A percentile compares a stretch with the other conserved stretches of the same genome.
Conservation (phyloP, 1,140 invertebrate genomes). For the Amphibalanus amphitrite region DNA sequence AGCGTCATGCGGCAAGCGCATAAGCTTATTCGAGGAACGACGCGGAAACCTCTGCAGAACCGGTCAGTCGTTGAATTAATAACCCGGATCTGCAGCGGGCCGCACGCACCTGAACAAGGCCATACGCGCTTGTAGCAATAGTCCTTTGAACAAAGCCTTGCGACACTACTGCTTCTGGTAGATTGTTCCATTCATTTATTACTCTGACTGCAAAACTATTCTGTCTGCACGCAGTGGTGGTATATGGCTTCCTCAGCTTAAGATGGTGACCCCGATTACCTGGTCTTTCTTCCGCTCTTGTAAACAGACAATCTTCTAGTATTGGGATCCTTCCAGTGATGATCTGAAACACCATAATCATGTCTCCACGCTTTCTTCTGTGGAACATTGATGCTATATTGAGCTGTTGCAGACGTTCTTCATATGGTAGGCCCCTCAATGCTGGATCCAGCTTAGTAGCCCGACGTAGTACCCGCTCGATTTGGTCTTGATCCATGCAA, state of each 20-base stretch:
- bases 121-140: no score
- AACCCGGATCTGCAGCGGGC: no score
- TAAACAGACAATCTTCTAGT: not conserved
- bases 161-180: not conserved
- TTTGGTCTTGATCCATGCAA: not conserved
- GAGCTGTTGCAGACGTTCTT: not conserved
- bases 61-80: no score
- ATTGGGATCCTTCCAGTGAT: not conserved
- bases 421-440: not conserved
- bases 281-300: not conserved
- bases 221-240: not conserved
- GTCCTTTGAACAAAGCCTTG: no score
- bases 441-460: not conserved
- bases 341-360: not conserved
- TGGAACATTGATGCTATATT: not conserved
- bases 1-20: no score
- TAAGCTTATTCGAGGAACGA: no score
- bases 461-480: not conserved
- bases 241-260: not conserved
- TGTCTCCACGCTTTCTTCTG: not conserved
- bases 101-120: no score
- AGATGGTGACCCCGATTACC: not conserved
- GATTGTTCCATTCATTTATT: not conserved
- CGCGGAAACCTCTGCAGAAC: no score
- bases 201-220: not conserved